Evolutionary conservation across 2,888 invertebrate genomes (phyloP).

Genomic region (Drosophila acutilabella): DNA sequence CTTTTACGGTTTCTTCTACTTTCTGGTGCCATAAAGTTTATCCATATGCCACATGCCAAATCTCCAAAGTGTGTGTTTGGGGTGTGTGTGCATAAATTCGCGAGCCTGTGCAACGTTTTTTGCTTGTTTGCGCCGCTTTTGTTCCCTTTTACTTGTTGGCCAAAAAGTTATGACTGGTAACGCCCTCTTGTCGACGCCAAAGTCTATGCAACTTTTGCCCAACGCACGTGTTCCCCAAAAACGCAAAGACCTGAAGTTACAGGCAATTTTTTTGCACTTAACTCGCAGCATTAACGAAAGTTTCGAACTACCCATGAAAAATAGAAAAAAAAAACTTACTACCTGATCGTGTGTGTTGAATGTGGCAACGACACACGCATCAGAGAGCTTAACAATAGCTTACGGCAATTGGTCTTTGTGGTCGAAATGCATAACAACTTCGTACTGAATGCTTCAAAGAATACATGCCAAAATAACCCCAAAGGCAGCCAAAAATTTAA

Average conservation of each 20-base stretch:
- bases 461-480: slow-evolving; percentile 18
- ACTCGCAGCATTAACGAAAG: slow-evolving; percentile 11
- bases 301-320: not conserved
- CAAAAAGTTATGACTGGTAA: slow-evolving; percentile 55
- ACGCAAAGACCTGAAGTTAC: slow-evolving; percentile 40
- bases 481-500: slow-evolving; percentile 42
- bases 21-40: slow-evolving; percentile 60
- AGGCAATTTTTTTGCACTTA: slow-evolving; percentile 11
- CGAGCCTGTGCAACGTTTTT: slow-evolving; percentile 40
- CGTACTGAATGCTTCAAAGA: slow-evolving; percentile 4
- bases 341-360: slow-evolving; percentile 25
- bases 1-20: not conserved
- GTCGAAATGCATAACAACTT: slow-evolving; percentile 18
- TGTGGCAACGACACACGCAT: not conserved
- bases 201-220: slow-evolving; percentile 50
- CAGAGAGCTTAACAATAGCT: slow-evolving; percentile 20
- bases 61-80: slow-evolving; percentile 42
- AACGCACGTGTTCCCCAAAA: slow-evolving; percentile 14
- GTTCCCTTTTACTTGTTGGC: slow-evolving; percentile 20
- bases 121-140: slow-evolving; percentile 11
- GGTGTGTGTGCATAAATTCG: slow-evolving; percentile 24
- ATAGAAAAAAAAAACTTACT: slow-evolving; percentile 6
- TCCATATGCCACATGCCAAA: slow-evolving; percentile 64
- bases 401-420: slow-evolving; percentile 7
- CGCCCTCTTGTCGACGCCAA: slow-evolving; percentile 38